Conservation (phyloP, 2,888 invertebrate genomes). For the Auanema sp. region DNA sequence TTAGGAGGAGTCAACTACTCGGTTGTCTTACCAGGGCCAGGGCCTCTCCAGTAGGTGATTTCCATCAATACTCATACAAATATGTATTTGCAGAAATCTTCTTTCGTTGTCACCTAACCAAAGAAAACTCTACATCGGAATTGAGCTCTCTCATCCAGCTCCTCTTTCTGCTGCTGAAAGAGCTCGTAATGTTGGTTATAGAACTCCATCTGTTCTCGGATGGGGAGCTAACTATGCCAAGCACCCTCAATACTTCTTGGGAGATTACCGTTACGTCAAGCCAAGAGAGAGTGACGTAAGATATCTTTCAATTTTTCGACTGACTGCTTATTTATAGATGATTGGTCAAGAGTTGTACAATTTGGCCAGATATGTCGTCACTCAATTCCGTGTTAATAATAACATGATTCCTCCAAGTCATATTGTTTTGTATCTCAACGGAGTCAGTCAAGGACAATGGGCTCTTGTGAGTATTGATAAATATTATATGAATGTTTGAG, state of each 20-base stretch:
- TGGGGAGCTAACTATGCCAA: constrained; percentile 26
- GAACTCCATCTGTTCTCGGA: constrained; percentile 24
- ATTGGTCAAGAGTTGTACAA: constrained; percentile 15
- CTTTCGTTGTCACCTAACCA: neutral
- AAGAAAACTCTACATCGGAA: constrained; percentile 8
- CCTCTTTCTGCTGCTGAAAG: constrained; percentile 8
- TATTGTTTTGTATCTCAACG: constrained; percentile 28
- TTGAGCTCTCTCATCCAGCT: constrained; percentile 13
- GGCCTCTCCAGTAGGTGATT: neutral
- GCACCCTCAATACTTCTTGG: constrained; percentile 26
- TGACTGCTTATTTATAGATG: constrained; percentile 4
- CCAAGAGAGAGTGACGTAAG: constrained; percentile 10
- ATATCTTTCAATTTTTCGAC: constrained; percentile 1
- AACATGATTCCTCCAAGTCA: constrained; percentile 1
- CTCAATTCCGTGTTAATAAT: neutral
- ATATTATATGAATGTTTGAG: neutral
- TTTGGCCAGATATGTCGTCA: constrained; percentile 14
- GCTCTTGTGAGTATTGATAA: constrained; percentile 1
- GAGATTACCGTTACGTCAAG: constrained; percentile 29
- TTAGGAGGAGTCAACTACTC: constrained; percentile 11
- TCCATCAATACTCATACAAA: neutral
- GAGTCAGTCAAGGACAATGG: constrained; percentile 25
- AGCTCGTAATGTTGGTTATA: constrained; percentile 3
- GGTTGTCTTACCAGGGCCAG: neutral
- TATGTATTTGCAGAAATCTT: neutral